phyloP scores from a whole-genome alignment of 2,888 invertebrate genomes.

The Meloe dianella region DNA sequence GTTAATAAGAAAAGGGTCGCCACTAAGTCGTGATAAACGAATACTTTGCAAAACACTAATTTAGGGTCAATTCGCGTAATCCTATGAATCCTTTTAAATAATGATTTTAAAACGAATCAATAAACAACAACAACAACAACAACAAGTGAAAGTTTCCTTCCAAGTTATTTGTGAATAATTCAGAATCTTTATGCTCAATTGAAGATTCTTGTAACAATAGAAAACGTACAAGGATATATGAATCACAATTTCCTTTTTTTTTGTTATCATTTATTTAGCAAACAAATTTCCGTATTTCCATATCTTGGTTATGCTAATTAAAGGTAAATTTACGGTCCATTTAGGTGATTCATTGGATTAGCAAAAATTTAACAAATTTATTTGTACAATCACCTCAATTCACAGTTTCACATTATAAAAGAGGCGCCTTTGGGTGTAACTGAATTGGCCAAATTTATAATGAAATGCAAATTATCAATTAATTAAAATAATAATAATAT shows the following conservation, averaged over 20 bases:
- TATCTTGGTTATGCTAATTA: background rate
- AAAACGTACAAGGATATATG: constrained; percentile 3
- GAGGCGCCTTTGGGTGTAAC: background rate
- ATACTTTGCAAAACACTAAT: background rate
- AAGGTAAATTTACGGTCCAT: background rate
- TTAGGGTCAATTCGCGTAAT: background rate
- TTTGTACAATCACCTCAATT: background rate
- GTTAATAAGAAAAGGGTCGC: no score
- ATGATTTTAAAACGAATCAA: no score
- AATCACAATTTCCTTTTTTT: background rate
- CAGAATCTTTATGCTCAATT: background rate
- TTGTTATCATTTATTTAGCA: background rate
- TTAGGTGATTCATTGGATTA: background rate
- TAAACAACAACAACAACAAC: no score
- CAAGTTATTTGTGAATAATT: background rate
- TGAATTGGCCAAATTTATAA: no score
- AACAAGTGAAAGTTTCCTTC: background rate
- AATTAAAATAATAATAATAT: no score
- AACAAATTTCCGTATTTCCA: background rate
- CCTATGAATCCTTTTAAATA: no score
- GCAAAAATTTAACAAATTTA: background rate
- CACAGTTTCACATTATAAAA: background rate
- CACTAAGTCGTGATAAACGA: background rate
- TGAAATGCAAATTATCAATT: no score
- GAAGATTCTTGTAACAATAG: background rate